A percentile compares a stretch with the other conserved stretches of the same genome.
phyloP scores from a whole-genome alignment of 2,888 invertebrate species.

The Euzetes globulus region DNA sequence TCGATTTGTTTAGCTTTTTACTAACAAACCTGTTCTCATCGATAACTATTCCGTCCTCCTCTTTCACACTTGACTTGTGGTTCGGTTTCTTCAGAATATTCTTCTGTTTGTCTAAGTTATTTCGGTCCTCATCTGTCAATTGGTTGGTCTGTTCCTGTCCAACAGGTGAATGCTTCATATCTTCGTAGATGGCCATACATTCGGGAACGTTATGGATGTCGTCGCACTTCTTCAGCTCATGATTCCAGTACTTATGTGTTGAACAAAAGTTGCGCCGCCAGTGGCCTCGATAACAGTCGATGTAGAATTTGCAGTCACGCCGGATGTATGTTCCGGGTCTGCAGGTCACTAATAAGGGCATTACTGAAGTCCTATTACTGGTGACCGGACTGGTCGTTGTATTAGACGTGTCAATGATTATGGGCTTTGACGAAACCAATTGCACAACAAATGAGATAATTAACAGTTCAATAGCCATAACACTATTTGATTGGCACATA shows the following conservation, averaged over 20 bases:
- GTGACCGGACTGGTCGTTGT: background rate
- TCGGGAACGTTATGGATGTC: slow-evolving; percentile 33
- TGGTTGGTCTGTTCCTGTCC: background rate
- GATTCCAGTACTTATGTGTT: slow-evolving; percentile 35
- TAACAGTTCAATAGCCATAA: background rate
- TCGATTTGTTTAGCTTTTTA: background rate
- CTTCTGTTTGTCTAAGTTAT: background rate
- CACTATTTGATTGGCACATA: background rate
- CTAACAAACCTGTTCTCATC: background rate
- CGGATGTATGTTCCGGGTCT: slow-evolving; percentile 1
- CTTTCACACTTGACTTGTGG: background rate
- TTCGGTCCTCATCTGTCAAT: background rate
- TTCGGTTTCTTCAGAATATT: background rate
- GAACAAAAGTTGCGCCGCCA: slow-evolving; percentile 33
- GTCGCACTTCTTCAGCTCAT: slow-evolving; percentile 23
- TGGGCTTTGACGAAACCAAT: background rate
- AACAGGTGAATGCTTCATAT: background rate
- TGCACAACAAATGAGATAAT: background rate
- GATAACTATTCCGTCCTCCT: background rate
- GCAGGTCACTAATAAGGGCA: slow-evolving; percentile 11
- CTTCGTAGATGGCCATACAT: slow-evolving; percentile 3
- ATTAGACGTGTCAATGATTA: background rate
- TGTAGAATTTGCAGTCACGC: slow-evolving; percentile 32
- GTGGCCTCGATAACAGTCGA: slow-evolving; percentile 26
- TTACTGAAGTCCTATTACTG: background rate